These are phyloP conservation scores for Drosophila pachea DNA, from an alignment of 1,140 invertebrate species.

Conservation along the genomic window DNA sequence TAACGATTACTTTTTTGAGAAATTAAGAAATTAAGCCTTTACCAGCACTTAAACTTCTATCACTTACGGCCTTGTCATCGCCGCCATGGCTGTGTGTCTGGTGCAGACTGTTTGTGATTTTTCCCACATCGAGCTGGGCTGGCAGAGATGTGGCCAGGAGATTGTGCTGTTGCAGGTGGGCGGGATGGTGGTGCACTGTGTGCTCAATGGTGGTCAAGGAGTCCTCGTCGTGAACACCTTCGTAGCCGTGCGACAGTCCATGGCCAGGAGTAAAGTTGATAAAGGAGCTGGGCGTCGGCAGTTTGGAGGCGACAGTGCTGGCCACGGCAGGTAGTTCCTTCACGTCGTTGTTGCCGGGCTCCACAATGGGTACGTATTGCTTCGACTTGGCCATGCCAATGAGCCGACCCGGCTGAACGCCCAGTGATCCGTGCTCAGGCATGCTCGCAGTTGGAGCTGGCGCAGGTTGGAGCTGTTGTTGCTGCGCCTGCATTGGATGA, in stretches of 20 bases:
- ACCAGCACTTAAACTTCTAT: background rate
- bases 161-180: slow-evolving; percentile 6
- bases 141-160: slow-evolving; percentile 47
- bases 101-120: slow-evolving; percentile 43
- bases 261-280: slow-evolving; percentile 63
- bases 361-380: slow-evolving; percentile 73
- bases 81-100: slow-evolving; percentile 35
- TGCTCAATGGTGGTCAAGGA: slow-evolving; percentile 54
- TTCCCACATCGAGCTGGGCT: slow-evolving; percentile 45
- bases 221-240: slow-evolving; percentile 46
- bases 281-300: slow-evolving; percentile 61
- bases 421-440: slow-evolving; percentile 37
- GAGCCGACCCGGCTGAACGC: slow-evolving; percentile 57
- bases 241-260: slow-evolving; percentile 67
- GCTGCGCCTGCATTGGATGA: slow-evolving; percentile 35
- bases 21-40: background rate
- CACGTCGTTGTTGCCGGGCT: slow-evolving; percentile 59
- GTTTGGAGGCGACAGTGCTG: slow-evolving; percentile 32
- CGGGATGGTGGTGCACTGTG: slow-evolving; percentile 63
- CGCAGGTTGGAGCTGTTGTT: background rate
- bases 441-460: slow-evolving; percentile 9
- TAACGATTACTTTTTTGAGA: too few species aligned
- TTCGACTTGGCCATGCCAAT: slow-evolving; percentile 70
- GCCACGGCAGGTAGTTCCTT: slow-evolving; percentile 30
- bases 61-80: slow-evolving; percentile 54